Conservation (phyloP, 2,113 vertebrate genomes). For the Casuarius casuarius region DNA sequence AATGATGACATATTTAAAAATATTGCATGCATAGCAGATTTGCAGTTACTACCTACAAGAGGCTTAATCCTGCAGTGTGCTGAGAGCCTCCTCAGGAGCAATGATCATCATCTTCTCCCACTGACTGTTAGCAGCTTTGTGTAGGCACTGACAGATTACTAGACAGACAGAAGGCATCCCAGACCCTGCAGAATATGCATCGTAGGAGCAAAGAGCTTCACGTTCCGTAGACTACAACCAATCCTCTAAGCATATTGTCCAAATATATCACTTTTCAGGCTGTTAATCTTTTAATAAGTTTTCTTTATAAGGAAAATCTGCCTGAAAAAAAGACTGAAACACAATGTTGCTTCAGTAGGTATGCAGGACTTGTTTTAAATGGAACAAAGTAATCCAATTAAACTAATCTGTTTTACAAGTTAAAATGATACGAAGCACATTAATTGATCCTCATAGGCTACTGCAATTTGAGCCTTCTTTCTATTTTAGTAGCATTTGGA, state of each 20-base stretch:
- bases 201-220: neutral
- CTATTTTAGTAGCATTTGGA: slow-evolving; percentile 69
- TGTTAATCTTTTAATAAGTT: slow-evolving; percentile 70
- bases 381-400: slow-evolving; percentile 73
- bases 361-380: slow-evolving; percentile 36
- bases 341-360: slow-evolving; percentile 43
- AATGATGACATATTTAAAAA: slow-evolving; percentile 74
- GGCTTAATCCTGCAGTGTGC: neutral
- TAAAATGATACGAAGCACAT: slow-evolving; percentile 67
- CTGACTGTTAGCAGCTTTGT: neutral
- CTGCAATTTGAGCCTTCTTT: slow-evolving; percentile 57
- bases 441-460: slow-evolving; percentile 59
- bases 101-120: neutral
- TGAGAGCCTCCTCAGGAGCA: neutral
- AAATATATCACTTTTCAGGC: slow-evolving; percentile 43
- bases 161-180: neutral
- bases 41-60: slow-evolving; percentile 25
- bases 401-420: slow-evolving; percentile 67
- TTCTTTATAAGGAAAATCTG: slow-evolving; percentile 31
- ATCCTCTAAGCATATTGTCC: slow-evolving; percentile 41
- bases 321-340: slow-evolving; percentile 53
- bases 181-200: neutral
- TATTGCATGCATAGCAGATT: slow-evolving; percentile 45
- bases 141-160: neutral
- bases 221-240: slow-evolving; percentile 35